phyloP scores from a whole-genome alignment of 1,140 invertebrate species.

The Sinonovacula constricta region DNA sequence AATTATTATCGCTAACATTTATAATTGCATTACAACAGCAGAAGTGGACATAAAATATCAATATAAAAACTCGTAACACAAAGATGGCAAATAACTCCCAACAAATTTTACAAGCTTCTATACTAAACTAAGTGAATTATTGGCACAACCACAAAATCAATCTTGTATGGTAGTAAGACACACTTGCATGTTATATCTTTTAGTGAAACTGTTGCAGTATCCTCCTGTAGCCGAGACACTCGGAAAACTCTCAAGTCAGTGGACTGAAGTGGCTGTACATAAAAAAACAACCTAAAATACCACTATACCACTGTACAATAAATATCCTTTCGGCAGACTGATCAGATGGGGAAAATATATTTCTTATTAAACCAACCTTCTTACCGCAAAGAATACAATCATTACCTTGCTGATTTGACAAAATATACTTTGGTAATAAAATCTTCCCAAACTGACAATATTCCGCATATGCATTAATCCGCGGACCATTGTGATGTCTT shows the following conservation, averaged over 20 bases:
- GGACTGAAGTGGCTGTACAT: too few relatives aligned
- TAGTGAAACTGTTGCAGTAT: background rate
- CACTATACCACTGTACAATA: background rate
- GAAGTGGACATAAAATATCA: too few relatives aligned
- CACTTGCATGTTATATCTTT: conserved; percentile 3
- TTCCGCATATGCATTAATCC: background rate
- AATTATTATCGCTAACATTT: too few relatives aligned
- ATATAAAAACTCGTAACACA: too few relatives aligned
- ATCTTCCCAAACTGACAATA: background rate
- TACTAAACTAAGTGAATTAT: conserved; percentile 2
- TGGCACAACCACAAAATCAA: background rate
- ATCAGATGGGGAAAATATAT: too few relatives aligned
- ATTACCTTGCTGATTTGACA: background rate
- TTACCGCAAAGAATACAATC: conserved; percentile 6
- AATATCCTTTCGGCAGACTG: too few relatives aligned
- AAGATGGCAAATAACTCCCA: too few relatives aligned
- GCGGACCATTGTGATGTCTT: background rate
- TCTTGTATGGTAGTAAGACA: too few relatives aligned
- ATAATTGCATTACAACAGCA: too few relatives aligned
- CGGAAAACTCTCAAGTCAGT: conserved; percentile 1
- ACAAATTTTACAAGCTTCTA: too few relatives aligned
- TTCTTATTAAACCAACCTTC: too few relatives aligned
- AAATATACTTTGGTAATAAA: background rate
- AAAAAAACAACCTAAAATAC: background rate
- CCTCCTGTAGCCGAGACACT: background rate